Evolutionary conservation across 2,113 vertebrate species (phyloP).

Genomic region (Petrocephalus microphthalmus): DNA sequence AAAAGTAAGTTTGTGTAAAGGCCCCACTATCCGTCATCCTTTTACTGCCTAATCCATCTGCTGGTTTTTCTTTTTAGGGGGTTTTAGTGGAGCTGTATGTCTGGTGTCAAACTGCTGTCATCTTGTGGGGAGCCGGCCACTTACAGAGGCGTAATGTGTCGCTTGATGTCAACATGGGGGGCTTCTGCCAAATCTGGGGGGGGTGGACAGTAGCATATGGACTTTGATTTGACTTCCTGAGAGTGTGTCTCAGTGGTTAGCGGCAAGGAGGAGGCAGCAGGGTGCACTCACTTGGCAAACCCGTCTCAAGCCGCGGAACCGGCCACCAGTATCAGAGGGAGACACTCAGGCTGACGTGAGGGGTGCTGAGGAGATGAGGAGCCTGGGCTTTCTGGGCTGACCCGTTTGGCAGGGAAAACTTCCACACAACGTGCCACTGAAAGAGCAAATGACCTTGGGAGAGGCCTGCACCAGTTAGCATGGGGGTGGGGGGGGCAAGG

Average conservation of each 20-base stretch:
- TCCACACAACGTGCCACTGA: not conserved
- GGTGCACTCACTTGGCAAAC: not conserved
- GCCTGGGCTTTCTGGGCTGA: not conserved
- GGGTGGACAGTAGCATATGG: not conserved
- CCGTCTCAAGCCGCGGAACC: not conserved
- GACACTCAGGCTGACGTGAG: not conserved
- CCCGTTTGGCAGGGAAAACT: not conserved
- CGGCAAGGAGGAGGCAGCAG: not conserved
- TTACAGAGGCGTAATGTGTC: not conserved
- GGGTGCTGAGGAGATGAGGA: not conserved
- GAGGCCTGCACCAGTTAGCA: not conserved
- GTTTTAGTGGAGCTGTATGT: not conserved
- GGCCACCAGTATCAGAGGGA: not conserved
- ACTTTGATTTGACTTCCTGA: not conserved
- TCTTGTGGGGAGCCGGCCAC: not conserved
- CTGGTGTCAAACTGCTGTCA: not conserved
- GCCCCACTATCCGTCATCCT: not conserved
- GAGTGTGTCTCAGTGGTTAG: not conserved
- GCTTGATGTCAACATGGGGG: not conserved
- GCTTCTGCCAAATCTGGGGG: not conserved
- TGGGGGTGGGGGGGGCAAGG: conserved; percentile 1
- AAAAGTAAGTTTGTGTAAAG: not conserved
- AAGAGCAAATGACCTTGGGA: not conserved
- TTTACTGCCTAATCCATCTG: not conserved
- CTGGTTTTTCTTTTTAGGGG: not conserved